phyloP scores from a whole-genome alignment of 2,888 invertebrate genomes.

The Caenorhabditis wallacei region DNA sequence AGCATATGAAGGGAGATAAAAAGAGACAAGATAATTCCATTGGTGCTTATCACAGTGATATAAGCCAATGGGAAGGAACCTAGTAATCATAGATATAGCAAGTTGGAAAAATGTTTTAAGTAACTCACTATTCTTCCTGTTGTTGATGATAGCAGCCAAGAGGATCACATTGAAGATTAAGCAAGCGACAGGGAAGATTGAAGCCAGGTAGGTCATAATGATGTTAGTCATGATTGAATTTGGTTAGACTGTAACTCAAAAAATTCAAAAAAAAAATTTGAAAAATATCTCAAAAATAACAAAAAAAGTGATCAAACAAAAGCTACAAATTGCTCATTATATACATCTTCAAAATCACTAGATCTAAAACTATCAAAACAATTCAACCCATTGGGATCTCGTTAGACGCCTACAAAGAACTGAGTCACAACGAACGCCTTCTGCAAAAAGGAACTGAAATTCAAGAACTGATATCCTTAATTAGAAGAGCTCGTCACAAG shows the following conservation, averaged over 20 bases:
- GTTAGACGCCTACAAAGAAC: not conserved
- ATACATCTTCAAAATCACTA: not conserved
- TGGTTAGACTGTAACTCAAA: conserved; percentile 1
- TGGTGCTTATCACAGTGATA: conserved; percentile 17
- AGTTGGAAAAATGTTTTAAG: not conserved
- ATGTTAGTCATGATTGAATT: conserved; percentile 2
- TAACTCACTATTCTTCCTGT: conserved; percentile 7
- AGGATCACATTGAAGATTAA: conserved; percentile 3
- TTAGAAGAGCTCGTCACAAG: not conserved
- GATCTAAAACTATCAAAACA: not conserved
- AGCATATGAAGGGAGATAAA: conserved; percentile 10
- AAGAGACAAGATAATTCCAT: conserved; percentile 7
- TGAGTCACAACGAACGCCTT: conserved; percentile 4
- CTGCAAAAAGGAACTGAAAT: not conserved
- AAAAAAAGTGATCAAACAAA: not conserved
- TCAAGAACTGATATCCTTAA: conserved; percentile 3
- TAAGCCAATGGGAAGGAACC: conserved; percentile 1
- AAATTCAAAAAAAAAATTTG: not conserved
- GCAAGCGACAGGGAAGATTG: not conserved
- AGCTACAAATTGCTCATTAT: not conserved
- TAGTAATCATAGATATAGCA: too few relatives aligned
- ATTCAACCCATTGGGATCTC: not conserved
- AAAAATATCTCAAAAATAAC: not conserved
- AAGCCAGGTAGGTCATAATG: not conserved
- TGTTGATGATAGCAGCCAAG: not conserved